Evolutionary conservation across 2,888 invertebrate genomes (phyloP), one percentile per base, ranked within the genome.

Genomic region (Agrypnus murinus): DNA sequence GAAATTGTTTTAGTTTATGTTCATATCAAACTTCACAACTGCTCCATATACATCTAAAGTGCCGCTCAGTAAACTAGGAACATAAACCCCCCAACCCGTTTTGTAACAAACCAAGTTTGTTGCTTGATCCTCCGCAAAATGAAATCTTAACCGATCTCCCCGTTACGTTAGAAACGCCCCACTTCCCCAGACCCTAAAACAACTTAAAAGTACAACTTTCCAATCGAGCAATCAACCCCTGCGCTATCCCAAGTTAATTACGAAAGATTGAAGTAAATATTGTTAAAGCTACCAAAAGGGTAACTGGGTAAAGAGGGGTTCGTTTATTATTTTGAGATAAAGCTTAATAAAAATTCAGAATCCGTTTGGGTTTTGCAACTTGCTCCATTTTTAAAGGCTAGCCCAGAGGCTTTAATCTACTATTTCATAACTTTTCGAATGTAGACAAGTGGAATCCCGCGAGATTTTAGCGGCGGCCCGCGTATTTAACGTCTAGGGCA

Each of bases 211-310:
- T 55, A 55, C 14, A 55, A 17, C 55, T 55, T 55, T 55, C 55
- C 55, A 36, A 55, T 55, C 55, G 55, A 36, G 55, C 55, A 55
- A 55, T 55, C 55, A 55, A 36, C 36, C 55, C 55, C 15, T n/a
- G 3, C 40, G 55, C 55, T 12, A 36, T 36, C 55, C 55, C n/a
- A 36, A 55, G 55, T 55, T 36, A 55, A 55, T 55, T 55, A 50
- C 50, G 31, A 53, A 55, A 36, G 32, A 36, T 36, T 36, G 55
- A 9, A 8, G 55, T 36, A 12, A 50, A 55, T 32, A 55, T 55
- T 36, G 14, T 15, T 36, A 34, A 32, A 55, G 36, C 55, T 14
- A n/a, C 36, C 55, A 7, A 40, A 15, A 46, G 46, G 31, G n/a
- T n/a, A n/a, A n/a, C 31, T 50, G 12, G 7, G 12, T n/a, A n/a